Evolutionary conservation across 23 tunicate genomes (phyloP), one percentile per base, ranked within the genome.

Genomic region (Styela clava): DNA sequence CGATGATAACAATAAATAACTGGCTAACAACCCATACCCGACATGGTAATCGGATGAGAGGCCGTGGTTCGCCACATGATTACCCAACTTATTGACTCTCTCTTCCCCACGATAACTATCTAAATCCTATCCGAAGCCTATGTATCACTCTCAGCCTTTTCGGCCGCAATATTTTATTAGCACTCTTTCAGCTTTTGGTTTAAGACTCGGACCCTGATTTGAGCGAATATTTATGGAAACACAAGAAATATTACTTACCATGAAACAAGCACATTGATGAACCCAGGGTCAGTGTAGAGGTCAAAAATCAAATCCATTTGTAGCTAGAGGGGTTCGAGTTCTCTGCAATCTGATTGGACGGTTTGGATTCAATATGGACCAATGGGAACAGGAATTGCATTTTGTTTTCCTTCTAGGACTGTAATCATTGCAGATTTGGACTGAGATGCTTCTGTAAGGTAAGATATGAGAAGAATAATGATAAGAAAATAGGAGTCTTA

Each of bases 301-400:
- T 73, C 79, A 26, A 71, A 1, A 67, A 28, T 70, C 52, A 85
- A 83, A 44, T 1, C 80, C 95, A 89, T 30, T 79, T 74, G 61
- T 89, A 89, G 26, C 85, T 36, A 36, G 68, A 2, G 0, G 86
- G 86, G 25, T 83, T 29, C 7, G 86, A 76, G 30, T 85, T 69
- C 27, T 63, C 33, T n/a, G 61, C 64, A 16, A 89, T 83, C 74
- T 85, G 89, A 31, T 69, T 31, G 73, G 63, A 34, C 24, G 85
- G 74, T 35, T 79, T 62, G 3, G 70, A 34, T 69, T 89, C 95
- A 69, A 89, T 80, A 2, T 73, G 82, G 22, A 81, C 85, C 35
- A 89, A 83, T 3, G 95, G 95, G 79, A 81, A 73, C 1, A 89
- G 86, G 61, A 84, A 89, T 23, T 30, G 33, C n/a, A 89, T 79